Percentiles rank a stretch among this genome's conserved stretches.
These are phyloP conservation scores for Myanophis thanlyinensis DNA, from an alignment of 2,113 vertebrate species.

Conservation along the genomic window DNA sequence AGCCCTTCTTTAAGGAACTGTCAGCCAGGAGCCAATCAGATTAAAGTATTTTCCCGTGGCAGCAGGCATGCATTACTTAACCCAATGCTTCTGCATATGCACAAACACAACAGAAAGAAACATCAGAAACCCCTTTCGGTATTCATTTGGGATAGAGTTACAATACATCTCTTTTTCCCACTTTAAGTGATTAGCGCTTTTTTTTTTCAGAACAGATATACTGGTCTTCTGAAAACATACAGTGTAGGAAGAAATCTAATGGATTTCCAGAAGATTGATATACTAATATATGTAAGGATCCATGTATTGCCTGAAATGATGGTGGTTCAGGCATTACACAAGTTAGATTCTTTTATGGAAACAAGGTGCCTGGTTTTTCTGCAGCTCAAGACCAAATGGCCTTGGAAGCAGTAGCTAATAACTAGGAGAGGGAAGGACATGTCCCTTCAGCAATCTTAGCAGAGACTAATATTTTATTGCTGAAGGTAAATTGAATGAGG, in stretches of 20 bases:
- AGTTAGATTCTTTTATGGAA: neutral
- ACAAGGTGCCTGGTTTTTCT: neutral
- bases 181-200: neutral
- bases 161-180: neutral
- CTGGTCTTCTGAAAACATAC: neutral
- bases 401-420: neutral
- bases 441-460: neutral
- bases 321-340: neutral
- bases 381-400: neutral
- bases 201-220: neutral
- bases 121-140: neutral
- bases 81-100: too few relatives aligned
- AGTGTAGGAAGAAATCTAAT: neutral
- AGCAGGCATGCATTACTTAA: too few relatives aligned
- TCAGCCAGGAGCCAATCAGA: too few relatives aligned
- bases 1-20: too few relatives aligned
- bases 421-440: neutral
- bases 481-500: neutral
- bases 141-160: neutral
- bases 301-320: neutral
- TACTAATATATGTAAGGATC: neutral
- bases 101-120: too few relatives aligned
- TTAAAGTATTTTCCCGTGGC: too few relatives aligned
- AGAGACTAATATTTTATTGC: neutral
- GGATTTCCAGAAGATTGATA: neutral